Evolutionary conservation across 2,797 vertebrate genomes (phyloP), one percentile per base, ranked within the genome.

Genomic region (Falco biarmicus): DNA sequence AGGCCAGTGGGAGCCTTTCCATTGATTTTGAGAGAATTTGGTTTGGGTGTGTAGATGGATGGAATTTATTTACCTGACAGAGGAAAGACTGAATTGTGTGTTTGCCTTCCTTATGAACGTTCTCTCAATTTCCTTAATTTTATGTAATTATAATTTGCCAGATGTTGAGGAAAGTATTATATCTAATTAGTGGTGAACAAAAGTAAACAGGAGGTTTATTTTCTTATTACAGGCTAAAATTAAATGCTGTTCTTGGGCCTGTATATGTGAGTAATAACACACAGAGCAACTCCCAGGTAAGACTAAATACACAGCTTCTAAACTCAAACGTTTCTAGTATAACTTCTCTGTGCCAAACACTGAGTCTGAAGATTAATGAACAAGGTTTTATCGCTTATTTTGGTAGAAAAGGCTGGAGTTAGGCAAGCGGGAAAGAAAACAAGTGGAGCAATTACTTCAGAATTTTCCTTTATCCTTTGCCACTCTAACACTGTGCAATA

Each of bases 41-140:
- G 37, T 95, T 76, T 89, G 78, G 43, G 51, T 53, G 31, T 86
- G 76, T 93, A 83, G 53, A 76, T 64, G 41, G 34, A 37, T 92
- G 50, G 84, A 93, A 82, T 94, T 97, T 84, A 82, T 60, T 84
- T 90, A 77, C 68, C 48, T 85, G 60, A 85, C 68, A 83, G 50
- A 66, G 26, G 39, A 85, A 93, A 48, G n/a, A 48, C 32, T 83
- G 60, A 75, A 57, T 53, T 93, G 7, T 86, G 21, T 82, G n/a
- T 66, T 92, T 87, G 8, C 41, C 43, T 93, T 66, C 12, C 31
- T 74, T 93, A 22, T 60, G 88, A 88, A 68, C 59, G 51, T 94
- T 97, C 79, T 93, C 71, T 84, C 83, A 85, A 93, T 89, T 91
- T 86, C 91, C 95, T 94, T 93, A 97, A 96, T 97, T 96, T 93